phyloP scores from a whole-genome alignment of 2,113 vertebrate species.

The Spheniscus mendiculus region DNA sequence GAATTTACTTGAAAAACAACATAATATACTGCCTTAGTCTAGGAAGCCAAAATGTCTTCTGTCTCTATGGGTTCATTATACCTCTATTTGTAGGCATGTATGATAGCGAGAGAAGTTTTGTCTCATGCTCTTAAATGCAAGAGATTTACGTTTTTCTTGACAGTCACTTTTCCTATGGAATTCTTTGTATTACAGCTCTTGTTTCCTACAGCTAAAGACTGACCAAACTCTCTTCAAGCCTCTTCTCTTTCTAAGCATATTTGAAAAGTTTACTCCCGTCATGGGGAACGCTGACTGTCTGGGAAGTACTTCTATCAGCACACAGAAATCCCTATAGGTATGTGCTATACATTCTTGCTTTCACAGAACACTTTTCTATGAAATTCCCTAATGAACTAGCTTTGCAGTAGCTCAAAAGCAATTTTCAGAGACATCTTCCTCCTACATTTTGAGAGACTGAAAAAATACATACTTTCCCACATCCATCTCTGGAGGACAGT shows the following conservation, averaged over 20 bases:
- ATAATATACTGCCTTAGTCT: neutral
- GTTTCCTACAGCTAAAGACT: neutral
- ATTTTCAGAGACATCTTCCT: neutral
- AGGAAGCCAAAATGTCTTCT: neutral
- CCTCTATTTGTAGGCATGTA: neutral
- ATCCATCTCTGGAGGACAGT: neutral
- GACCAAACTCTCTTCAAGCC: neutral
- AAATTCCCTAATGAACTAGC: neutral
- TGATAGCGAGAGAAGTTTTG: neutral
- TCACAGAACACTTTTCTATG: neutral
- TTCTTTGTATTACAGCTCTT: neutral
- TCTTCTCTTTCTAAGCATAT: accelerated
- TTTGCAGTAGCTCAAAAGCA: neutral
- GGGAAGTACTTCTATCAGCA: neutral
- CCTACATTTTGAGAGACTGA: neutral
- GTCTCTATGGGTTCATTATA: neutral
- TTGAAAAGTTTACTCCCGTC: neutral
- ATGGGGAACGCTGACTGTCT: neutral
- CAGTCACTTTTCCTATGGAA: neutral
- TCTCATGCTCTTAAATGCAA: neutral
- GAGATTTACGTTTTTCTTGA: neutral
- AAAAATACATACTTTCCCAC: neutral
- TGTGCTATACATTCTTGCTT: neutral
- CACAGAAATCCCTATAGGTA: neutral
- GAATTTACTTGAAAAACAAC: neutral